Base-by-base conservation (phyloP, 2,113 vertebrate species). In the Oostethus manadensis region DNA sequence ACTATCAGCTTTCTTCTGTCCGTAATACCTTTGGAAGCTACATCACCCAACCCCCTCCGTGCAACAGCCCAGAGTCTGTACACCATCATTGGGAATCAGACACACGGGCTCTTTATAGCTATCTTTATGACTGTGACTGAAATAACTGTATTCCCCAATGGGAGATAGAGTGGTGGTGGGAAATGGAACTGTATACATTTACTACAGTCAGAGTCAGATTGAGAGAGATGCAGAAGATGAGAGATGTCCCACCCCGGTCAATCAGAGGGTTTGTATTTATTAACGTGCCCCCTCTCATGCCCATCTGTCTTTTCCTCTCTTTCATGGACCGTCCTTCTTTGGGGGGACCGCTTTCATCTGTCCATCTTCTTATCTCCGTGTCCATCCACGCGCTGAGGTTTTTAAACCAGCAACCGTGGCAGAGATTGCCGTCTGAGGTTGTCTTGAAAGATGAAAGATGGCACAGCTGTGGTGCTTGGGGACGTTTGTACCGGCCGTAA, bases 361-460 rank as follows among this genome's bases (percentile, higher is more conserved):
- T 76, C 78, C 60, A 44, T 80, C 62, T 44, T 43, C 45, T 46
- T 33, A 53, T 55, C 58, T 54, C 29, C 21, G 15, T 71, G 72
- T 79, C 74, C 74, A 38, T 59, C 71, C 61, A 49, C 65, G 68
- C 51, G 48, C 64, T 64, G 74, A 51, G 63, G 59, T 78, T 49
- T 78, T 49, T 59, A 63, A 77, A 67, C 73, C 75, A 43, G 71
- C 70, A 70, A 62, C 78, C 72, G 51, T 72, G 71, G 88, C 87
- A 88, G 88, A 90, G 90, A 92, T 90, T 89, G 91, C 86, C 86
- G 89, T 91, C 91, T 89, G 87, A 92, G 93, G 92, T 92, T 96
- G 95, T 97, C 94, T 89, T 85, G 91, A 68, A 84, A 94, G 92
- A 97, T 98, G 94, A 98, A 94, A 94, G 94, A 98, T 94, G 93